phyloP scores from a whole-genome alignment of 2,113 vertebrate species.

The Platysteira castanea region DNA sequence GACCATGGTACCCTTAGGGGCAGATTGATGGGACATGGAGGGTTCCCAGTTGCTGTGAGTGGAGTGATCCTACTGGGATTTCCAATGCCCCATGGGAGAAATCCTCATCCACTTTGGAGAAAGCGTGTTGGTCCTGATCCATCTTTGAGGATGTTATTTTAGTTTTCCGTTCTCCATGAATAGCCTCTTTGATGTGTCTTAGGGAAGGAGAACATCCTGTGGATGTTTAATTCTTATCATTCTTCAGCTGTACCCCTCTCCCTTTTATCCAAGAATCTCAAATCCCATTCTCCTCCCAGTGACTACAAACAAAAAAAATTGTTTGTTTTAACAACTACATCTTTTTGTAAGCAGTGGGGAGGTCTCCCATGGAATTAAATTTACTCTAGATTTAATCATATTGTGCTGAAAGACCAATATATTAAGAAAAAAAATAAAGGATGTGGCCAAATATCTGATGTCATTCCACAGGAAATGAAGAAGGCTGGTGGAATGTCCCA shows the following conservation, averaged over 20 bases:
- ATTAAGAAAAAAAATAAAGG: background rate
- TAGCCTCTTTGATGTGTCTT: background rate
- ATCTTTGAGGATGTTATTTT: background rate
- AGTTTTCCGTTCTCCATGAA: background rate
- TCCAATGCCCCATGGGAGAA: background rate
- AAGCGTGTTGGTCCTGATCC: rapidly evolving
- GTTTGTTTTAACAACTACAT: too few relatives aligned
- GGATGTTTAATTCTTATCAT: background rate
- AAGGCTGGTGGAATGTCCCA: background rate
- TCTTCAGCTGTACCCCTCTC: background rate
- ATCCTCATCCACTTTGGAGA: background rate
- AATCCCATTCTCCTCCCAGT: background rate
- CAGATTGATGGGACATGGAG: background rate
- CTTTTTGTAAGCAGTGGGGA: background rate
- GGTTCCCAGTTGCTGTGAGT: background rate
- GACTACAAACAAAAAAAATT: background rate
- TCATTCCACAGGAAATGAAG: background rate
- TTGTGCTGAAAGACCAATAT: background rate
- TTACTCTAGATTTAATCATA: background rate
- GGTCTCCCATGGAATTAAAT: background rate
- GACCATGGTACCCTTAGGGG: rapidly evolving
- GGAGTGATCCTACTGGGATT: rapidly evolving
- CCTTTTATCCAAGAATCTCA: background rate
- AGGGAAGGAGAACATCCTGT: background rate
- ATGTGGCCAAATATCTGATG: rapidly evolving